These are phyloP conservation scores for Heteromurus nitidus DNA, from an alignment of 2,888 invertebrate genomes.

Conservation along the genomic window DNA sequence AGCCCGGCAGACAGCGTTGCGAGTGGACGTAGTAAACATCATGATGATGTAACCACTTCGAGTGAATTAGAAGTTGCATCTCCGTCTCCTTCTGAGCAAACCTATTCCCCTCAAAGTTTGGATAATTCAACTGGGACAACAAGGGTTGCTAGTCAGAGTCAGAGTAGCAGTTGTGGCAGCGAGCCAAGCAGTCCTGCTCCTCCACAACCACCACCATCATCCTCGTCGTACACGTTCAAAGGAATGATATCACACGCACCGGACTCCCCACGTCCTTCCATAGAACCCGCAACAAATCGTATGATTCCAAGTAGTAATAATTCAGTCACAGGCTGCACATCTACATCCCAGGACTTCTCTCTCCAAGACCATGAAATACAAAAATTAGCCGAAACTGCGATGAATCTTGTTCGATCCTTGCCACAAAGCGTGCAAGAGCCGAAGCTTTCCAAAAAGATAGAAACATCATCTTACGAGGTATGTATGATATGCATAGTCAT, in stretches of 20 bases:
- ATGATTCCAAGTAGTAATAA: conserved; percentile 35
- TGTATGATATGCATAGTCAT: conserved; percentile 23
- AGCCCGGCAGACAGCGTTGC: conserved; percentile 49
- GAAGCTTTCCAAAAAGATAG: conserved; percentile 69
- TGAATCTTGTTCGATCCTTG: conserved; percentile 66
- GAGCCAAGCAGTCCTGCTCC: conserved; percentile 58
- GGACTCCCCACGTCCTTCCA: conserved; percentile 60
- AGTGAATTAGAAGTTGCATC: conserved; percentile 62
- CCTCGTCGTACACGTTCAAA: conserved; percentile 8
- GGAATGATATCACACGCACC: conserved; percentile 40
- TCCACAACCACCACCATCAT: conserved; percentile 14
- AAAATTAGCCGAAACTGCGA: conserved; percentile 70
- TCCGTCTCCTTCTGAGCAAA: conserved; percentile 43
- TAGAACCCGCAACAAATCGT: conserved; percentile 61
- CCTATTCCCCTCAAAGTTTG: conserved; percentile 51
- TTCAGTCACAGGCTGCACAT: conserved; percentile 42
- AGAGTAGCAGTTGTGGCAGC: conserved; percentile 45
- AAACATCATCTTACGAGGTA: conserved; percentile 62
- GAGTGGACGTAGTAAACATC: conserved; percentile 49
- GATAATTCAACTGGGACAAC: conserved; percentile 64
- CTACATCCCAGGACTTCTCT: conserved; percentile 59
- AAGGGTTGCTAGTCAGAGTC: conserved; percentile 51
- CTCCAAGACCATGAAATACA: conserved; percentile 72
- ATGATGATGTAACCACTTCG: conserved; percentile 49
- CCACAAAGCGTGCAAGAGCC: conserved; percentile 69